A percentile compares a stretch with the other conserved stretches of the same genome.
These are phyloP conservation scores for Standfussiana lucernea DNA, from an alignment of 2,888 invertebrate genomes.

Conservation along the genomic window DNA sequence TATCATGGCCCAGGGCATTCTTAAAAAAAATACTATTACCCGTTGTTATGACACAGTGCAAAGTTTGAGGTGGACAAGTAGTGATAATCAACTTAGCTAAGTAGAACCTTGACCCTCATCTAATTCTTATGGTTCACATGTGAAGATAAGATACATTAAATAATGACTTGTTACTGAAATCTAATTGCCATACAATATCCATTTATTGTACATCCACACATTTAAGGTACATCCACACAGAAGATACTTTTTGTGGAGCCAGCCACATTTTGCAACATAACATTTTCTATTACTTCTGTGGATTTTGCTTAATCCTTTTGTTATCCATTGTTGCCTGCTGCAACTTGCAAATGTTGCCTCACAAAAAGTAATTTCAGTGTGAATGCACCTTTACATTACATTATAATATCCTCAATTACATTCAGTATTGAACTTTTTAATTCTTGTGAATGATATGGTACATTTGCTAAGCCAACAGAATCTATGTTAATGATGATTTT, in stretches of 20 bases:
- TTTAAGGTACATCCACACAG: not conserved
- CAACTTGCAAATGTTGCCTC: not conserved
- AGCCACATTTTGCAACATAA: not conserved
- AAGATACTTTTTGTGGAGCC: not conserved
- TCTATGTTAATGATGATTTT: conserved; percentile 49
- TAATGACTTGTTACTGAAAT: conserved; percentile 1
- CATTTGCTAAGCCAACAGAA: conserved; percentile 35
- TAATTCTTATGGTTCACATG: conserved; percentile 11
- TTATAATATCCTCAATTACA: not conserved
- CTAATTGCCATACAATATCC: not conserved
- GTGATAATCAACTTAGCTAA: conserved; percentile 10
- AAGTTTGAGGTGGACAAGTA: conserved; percentile 22
- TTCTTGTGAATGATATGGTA: conserved; percentile 12
- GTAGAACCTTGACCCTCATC: conserved; percentile 34
- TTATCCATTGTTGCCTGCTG: not conserved
- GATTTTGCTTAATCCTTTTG: not conserved
- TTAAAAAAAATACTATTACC: not conserved
- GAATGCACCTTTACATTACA: not conserved
- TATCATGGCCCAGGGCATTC: not conserved
- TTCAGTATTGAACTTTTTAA: conserved; percentile 7
- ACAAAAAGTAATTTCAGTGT: not conserved
- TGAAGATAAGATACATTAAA: conserved; percentile 15
- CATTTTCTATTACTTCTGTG: not conserved
- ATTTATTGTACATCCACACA: not conserved
- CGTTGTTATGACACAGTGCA: not conserved